These are phyloP conservation scores for Parelbella ahira DNA, from an alignment of 2,888 invertebrate genomes.

Conservation along the genomic window DNA sequence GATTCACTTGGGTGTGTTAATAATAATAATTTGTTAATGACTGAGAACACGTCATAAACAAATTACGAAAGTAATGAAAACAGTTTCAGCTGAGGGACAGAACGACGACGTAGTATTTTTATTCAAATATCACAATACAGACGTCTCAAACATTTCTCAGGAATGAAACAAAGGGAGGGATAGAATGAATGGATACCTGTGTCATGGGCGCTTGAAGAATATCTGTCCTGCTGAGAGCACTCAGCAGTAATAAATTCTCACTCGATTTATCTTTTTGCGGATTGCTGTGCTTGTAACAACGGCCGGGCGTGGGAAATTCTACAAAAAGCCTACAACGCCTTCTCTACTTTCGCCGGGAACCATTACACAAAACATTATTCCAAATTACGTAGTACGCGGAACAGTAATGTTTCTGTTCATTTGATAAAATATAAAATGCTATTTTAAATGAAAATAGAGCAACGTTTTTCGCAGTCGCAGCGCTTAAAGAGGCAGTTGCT, in stretches of 20 bases:
- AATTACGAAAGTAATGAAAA: no score
- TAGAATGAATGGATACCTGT: conserved; percentile 22
- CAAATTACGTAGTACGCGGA: conserved; percentile 65
- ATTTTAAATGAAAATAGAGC: conserved; percentile 43
- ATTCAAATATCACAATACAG: conserved; percentile 8
- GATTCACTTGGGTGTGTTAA: no score
- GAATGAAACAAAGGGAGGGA: conserved; percentile 17
- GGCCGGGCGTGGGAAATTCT: conserved; percentile 50
- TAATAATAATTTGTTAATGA: no score
- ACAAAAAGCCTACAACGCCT: conserved; percentile 53
- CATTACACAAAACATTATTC: conserved; percentile 71
- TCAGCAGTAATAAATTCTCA: conserved; percentile 32
- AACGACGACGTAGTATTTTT: no score
- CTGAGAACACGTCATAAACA: no score
- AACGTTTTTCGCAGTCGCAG: conserved; percentile 13
- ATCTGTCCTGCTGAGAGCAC: conserved; percentile 31
- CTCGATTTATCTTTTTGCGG: conserved; percentile 62
- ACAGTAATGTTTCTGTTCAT: conserved; percentile 64
- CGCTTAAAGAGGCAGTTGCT: conserved; percentile 18
- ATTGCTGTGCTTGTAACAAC: conserved; percentile 59
- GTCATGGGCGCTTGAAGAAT: conserved; percentile 21
- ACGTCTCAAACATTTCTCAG: conserved; percentile 8
- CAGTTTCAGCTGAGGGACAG: no score
- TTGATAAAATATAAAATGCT: conserved; percentile 53
- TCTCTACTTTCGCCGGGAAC: conserved; percentile 54